Evolutionary conservation across 2,113 vertebrate species (phyloP).

Genomic region (Passer montanus): DNA sequence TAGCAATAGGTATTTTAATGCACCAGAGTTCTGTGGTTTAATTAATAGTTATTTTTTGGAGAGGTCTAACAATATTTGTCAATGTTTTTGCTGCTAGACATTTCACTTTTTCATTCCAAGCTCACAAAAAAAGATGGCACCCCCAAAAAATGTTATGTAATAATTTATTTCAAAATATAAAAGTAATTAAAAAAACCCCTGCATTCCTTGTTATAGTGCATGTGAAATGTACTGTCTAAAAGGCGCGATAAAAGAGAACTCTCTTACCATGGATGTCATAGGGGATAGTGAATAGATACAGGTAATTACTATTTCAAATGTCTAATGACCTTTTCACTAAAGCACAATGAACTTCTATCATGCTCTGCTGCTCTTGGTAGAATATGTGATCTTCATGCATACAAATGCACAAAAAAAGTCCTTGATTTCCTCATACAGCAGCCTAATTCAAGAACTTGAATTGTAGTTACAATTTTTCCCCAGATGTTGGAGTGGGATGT

Average conservation of each 20-base stretch:
- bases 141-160: not conserved
- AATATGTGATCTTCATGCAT: not conserved
- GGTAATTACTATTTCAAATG: conserved; percentile 6
- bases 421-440: not conserved
- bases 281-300: not conserved
- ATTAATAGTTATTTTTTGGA: not conserved
- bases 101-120: not conserved
- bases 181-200: not conserved
- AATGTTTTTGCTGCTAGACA: not conserved
- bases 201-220: not conserved
- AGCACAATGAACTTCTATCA: not conserved
- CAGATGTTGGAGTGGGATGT: not conserved
- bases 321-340: conserved; percentile 25
- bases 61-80: not conserved
- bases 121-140: not conserved
- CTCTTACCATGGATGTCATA: not conserved
- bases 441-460: not conserved
- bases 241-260: not conserved
- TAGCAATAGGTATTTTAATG: not conserved
- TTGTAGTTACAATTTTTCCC: not conserved
- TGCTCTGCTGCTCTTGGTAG: not conserved
- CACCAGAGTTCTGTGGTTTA: not conserved
- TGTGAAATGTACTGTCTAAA: not conserved
- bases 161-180: not conserved
- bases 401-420: not conserved